Conservation (phyloP, 2,888 invertebrate genomes). For the Tortricodes alternella region DNA sequence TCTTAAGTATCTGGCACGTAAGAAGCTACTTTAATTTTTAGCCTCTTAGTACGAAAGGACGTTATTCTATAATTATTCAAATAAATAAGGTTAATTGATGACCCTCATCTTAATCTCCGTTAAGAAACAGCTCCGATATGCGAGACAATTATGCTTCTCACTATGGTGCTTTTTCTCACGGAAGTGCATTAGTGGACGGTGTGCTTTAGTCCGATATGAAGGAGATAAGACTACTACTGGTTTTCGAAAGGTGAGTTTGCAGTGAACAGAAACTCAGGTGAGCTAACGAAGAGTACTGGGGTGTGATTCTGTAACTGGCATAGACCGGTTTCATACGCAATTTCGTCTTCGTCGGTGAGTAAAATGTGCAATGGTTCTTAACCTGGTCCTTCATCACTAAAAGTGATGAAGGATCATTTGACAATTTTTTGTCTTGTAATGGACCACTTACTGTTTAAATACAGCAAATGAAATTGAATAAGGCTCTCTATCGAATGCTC, state of each 20-base stretch:
- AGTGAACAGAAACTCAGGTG: not conserved
- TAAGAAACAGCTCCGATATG: constrained; percentile 15
- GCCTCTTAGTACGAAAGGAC: no score
- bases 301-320: not conserved
- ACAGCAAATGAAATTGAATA: no score
- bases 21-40: no score
- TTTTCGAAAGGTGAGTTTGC: constrained; percentile 18
- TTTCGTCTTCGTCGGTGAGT: no score
- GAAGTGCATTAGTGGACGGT: constrained; percentile 44
- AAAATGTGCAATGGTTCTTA: no score
- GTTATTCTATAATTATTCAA: not conserved
- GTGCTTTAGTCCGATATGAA: constrained; percentile 38
- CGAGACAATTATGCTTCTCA: constrained; percentile 37
- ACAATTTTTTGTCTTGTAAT: no score
- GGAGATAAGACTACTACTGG: constrained; percentile 30
- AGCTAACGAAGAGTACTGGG: not conserved
- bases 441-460: no score
- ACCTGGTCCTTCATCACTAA: no score
- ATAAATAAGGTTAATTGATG: constrained; percentile 1
- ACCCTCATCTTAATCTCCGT: constrained; percentile 21
- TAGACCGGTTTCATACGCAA: no score
- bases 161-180: constrained; percentile 43
- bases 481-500: no score
- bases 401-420: no score
- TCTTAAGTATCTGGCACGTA: no score